These are phyloP conservation scores for Acridotheres tristis DNA, from an alignment of 2,797 vertebrate species.

Conservation along the genomic window DNA sequence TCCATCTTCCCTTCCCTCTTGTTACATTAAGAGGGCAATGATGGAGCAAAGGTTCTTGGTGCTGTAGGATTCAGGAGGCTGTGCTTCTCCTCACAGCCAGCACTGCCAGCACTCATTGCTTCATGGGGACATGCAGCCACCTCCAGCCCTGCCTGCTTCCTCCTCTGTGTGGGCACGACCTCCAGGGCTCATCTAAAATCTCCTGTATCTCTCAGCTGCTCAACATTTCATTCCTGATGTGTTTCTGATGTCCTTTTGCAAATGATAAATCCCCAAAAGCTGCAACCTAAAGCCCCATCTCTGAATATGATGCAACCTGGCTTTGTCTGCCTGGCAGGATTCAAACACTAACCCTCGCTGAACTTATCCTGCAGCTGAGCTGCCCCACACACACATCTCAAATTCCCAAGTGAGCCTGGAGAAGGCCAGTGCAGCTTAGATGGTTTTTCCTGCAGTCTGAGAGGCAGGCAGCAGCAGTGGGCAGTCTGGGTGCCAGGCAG, in stretches of 20 bases:
- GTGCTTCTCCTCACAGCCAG: not conserved
- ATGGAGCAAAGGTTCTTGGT: accelerated
- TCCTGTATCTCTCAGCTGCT: not conserved
- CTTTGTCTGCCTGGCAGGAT: not conserved
- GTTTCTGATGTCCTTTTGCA: not conserved
- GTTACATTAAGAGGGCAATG: not conserved
- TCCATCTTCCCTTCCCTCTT: not conserved
- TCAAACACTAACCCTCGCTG: not conserved
- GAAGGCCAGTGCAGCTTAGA: not conserved
- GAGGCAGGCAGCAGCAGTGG: not conserved
- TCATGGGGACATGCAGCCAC: too few species aligned
- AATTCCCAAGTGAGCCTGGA: not conserved
- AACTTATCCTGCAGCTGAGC: not conserved
- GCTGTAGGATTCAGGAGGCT: not conserved
- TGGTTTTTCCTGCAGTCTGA: not conserved
- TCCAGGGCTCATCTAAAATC: not conserved
- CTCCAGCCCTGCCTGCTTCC: not conserved
- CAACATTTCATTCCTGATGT: not conserved
- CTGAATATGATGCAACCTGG: not conserved
- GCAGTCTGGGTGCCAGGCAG: not conserved
- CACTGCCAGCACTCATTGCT: not conserved
- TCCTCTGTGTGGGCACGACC: not conserved
- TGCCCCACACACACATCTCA: not conserved
- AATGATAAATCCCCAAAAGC: not conserved
- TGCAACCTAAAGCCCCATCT: not conserved